Evolutionary conservation across 2,888 invertebrate species (phyloP).

Genomic region (Oscheius onirici): DNA sequence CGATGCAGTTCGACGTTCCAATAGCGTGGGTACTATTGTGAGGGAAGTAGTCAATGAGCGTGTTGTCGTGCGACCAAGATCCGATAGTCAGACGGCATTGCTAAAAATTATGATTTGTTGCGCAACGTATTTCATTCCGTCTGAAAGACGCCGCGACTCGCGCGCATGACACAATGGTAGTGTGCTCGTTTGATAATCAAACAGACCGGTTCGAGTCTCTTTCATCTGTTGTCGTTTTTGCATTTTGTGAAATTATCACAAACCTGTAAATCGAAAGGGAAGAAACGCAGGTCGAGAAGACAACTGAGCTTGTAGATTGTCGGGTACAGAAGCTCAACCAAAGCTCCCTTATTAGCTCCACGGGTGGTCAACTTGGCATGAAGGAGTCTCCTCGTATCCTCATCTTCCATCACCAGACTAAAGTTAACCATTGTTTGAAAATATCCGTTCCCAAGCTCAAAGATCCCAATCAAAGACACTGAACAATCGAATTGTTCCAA

Average conservation of each 20-base stretch:
- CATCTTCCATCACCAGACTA: conserved; percentile 65
- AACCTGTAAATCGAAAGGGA: conserved; percentile 50
- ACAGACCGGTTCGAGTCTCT: too few species aligned
- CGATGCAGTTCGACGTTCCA: conserved; percentile 62
- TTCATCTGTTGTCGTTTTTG: too few species aligned
- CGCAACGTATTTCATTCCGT: too few species aligned
- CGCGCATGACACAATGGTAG: too few species aligned
- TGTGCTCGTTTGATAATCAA: too few species aligned
- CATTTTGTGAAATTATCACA: too few species aligned
- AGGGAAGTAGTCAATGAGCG: conserved; percentile 63
- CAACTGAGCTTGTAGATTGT: conserved; percentile 64
- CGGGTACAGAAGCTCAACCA: conserved; percentile 64
- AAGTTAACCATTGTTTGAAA: conserved; percentile 21
- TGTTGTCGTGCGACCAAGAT: conserved; percentile 48
- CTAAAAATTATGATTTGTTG: conserved; percentile 35
- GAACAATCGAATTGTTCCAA: background rate
- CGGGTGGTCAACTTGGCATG: conserved; percentile 60
- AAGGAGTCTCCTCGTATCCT: conserved; percentile 58
- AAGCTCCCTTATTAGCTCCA: conserved; percentile 50
- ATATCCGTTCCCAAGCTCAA: too few species aligned
- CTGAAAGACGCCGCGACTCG: too few species aligned
- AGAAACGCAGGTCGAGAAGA: conserved; percentile 47
- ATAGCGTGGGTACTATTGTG: conserved; percentile 54
- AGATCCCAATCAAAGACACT: background rate
- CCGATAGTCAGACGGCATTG: background rate